phyloP scores from a whole-genome alignment of 1,140 invertebrate genomes.

The Cherax quadricarinatus region DNA sequence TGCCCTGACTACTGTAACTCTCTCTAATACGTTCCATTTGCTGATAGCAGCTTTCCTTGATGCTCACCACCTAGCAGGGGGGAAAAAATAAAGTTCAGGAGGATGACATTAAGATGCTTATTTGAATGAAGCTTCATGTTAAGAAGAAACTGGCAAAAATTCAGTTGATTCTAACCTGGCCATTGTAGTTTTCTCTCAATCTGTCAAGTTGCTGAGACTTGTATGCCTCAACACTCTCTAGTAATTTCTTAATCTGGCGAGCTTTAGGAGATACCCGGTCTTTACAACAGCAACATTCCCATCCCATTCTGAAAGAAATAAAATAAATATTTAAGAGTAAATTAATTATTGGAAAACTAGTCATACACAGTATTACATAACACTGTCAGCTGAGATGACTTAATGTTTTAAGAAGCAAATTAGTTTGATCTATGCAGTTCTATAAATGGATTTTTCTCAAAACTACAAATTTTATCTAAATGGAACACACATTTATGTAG shows the following conservation, averaged over 20 bases:
- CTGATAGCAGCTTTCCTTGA: constrained; percentile 93
- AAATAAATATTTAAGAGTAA: not conserved
- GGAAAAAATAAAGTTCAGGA: constrained; percentile 49
- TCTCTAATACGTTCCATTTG: constrained; percentile 95
- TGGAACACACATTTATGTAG: too few relatives aligned
- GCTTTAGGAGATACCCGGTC: constrained; percentile 85
- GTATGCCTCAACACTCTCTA: constrained; percentile 93
- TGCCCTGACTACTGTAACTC: constrained; percentile 91
- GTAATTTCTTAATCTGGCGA: constrained; percentile 87
- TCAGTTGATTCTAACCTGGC: constrained; percentile 82
- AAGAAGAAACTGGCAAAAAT: not conserved
- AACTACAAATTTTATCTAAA: too few relatives aligned
- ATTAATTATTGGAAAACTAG: not conserved
- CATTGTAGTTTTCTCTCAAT: constrained; percentile 92
- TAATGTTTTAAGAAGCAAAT: too few relatives aligned
- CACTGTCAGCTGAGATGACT: too few relatives aligned
- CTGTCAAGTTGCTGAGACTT: constrained; percentile 81
- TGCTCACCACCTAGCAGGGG: constrained; percentile 84
- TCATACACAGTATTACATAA: not conserved
- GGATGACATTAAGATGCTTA: not conserved
- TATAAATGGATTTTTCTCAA: too few relatives aligned
- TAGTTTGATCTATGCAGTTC: too few relatives aligned
- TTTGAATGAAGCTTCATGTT: not conserved
- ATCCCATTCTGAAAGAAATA: constrained; percentile 74
- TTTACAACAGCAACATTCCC: constrained; percentile 80